phyloP scores from a whole-genome alignment of 2,888 invertebrate species.

The Caenorhabditis angaria region DNA sequence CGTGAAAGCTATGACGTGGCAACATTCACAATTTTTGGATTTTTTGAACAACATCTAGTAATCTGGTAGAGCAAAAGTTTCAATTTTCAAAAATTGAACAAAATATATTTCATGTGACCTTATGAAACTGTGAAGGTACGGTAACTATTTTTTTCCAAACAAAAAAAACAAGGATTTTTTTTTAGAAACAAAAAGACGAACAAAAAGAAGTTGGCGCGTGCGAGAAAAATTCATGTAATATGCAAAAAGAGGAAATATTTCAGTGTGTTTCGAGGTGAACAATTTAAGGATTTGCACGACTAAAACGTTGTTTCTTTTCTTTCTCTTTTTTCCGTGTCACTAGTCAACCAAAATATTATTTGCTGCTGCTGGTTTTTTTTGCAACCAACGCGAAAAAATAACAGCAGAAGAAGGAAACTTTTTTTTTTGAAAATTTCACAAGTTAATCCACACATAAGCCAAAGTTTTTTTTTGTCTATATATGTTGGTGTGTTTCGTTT shows the following conservation, averaged over 20 bases:
- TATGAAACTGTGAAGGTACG: too few relatives aligned
- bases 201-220: not conserved
- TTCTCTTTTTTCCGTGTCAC: not conserved
- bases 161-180: too few relatives aligned
- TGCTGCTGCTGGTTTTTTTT: not conserved
- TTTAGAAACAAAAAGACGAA: constrained; percentile 26
- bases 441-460: constrained; percentile 3
- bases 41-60: too few relatives aligned
- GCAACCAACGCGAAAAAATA: not conserved
- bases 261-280: constrained; percentile 4
- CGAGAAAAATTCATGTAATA: constrained; percentile 25
- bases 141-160: too few relatives aligned
- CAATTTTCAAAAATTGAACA: too few relatives aligned
- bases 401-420: constrained; percentile 2
- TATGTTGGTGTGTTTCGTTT: constrained; percentile 15
- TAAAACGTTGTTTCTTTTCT: not conserved
- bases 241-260: constrained; percentile 28
- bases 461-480: not conserved
- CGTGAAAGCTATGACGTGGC: too few relatives aligned
- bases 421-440: not conserved
- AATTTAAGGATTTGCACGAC: constrained; percentile 2
- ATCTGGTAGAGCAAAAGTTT: too few relatives aligned
- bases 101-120: too few relatives aligned
- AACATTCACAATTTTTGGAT: too few relatives aligned
- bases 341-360: not conserved